phyloP scores from a whole-genome alignment of 1,140 invertebrate species.

The Lordiphosa mommai region DNA sequence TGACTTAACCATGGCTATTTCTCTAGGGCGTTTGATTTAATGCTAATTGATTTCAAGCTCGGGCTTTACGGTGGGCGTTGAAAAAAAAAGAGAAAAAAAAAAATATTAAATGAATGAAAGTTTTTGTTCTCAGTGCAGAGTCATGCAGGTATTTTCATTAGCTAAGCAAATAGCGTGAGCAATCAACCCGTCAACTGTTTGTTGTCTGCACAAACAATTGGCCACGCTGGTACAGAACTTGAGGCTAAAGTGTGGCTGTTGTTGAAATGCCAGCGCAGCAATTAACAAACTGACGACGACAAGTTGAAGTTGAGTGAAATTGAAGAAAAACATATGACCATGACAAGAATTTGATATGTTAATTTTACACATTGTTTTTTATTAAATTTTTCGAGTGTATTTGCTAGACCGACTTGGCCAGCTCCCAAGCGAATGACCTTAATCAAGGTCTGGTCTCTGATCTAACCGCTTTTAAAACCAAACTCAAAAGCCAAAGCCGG shows the following conservation, averaged over 20 bases:
- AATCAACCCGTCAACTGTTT: conserved; percentile 34
- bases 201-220: conserved; percentile 15
- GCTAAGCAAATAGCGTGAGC: conserved; percentile 44
- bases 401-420: conserved; percentile 15
- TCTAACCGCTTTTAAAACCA: conserved; percentile 42
- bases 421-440: conserved; percentile 70
- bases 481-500: conserved; percentile 22
- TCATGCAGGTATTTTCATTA: conserved; percentile 44
- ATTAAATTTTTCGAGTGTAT: conserved; percentile 11
- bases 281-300: conserved; percentile 39
- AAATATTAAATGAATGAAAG: conserved; percentile 31
- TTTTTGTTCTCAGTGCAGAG: conserved; percentile 10
- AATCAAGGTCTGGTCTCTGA: conserved; percentile 65
- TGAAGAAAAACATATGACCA: conserved; percentile 27
- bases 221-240: conserved; percentile 11
- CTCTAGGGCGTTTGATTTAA: conserved; percentile 50
- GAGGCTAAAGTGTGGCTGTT: conserved; percentile 9
- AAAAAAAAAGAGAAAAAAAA: background rate
- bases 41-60: conserved; percentile 62
- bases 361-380: conserved; percentile 22
- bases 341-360: conserved; percentile 22
- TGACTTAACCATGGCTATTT: background rate
- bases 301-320: conserved; percentile 35
- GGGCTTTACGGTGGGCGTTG: conserved; percentile 43
- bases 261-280: conserved; percentile 17